Base-by-base conservation (phyloP, 2,888 invertebrate species). In the Drosophila picticornis region DNA sequence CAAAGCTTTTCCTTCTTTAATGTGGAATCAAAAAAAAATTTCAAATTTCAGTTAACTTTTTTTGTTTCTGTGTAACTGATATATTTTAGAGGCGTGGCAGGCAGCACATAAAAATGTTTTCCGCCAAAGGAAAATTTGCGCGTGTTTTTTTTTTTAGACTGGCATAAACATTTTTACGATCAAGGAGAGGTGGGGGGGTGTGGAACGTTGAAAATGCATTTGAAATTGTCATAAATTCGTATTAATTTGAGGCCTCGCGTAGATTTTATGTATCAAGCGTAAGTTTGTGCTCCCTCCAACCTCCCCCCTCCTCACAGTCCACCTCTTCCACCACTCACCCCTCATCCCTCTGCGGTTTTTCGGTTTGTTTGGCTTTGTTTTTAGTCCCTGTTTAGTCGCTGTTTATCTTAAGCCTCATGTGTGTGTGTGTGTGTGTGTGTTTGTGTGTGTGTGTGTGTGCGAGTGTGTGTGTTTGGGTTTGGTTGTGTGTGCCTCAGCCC, bases 191-290 rank as follows among this genome's bases (percentile, higher is more conserved):
- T 11, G 4, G 29, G 13, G 19, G 11, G 29, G 43, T 4, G 6
- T 32, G 22, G 52, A 34, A 77, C 66, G 67, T 67, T 82, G 70
- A 73, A 83, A 81, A 81, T 81, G 81, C 81, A 81, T 81, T 81
- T 83, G 80, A 83, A 81, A 81, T 80, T 83, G 81, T 81, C 81
- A 81, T 81, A 81, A 81, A 81, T 82, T 84, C 82, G 81, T 84
- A 82, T 82, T 82, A 84, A 82, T 84, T 84, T 82, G 75, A 81
- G 72, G 68, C 68, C 60, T 56, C 60, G 76, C 80, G 64, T 83
- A 77, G 81, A 71, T 83, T 83, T 81, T 80, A 83, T 81, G 58
- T 82, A 55, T 46, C 50, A 50, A 19, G 40, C 61, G 57, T 59
- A 70, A 75, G 63, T 76, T 76, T 64, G 58, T 29, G 53, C 43